Evolutionary conservation across 2,888 invertebrate species (phyloP), one percentile per base, ranked within the genome.

Genomic region (Apotomis betuletana): DNA sequence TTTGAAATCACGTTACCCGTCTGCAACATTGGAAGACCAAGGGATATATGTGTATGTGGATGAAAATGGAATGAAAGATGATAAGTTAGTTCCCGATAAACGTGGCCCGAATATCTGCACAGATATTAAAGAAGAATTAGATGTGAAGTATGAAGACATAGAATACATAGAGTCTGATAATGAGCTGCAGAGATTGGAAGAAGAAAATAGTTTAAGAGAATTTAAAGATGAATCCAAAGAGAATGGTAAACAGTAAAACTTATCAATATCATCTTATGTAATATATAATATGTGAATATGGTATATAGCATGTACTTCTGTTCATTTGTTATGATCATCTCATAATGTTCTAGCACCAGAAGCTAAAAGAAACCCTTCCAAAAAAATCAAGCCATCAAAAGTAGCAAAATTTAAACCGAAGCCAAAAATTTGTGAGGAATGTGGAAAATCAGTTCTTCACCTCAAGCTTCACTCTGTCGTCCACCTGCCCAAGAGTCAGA

Each of bases 121-220:
- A 8, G 79, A 80, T 68, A 70, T 79, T 6, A 85, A 87, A 73
- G 69, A 69, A 3, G 75, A 76, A 62, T 6, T 54, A 74, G 58
- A 70, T 69, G 49, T 52, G 27, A 75, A 76, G 27, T 69, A 73
- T 44, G 67, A 74, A 15, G 68, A 74, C 58, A 60, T 44, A 6
- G 70, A 78, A n/a, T 81, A 79, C 3, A 77, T 76, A 46, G 79
- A 82, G 36, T 87, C 90, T 0, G 91, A 91, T 41, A 85, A 91
- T 75, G 90, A 91, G 75, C 73, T 88, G 0, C 81, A 91, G 1
- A 88, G 86, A 83, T 87, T 84, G 4, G 81, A 88, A 13, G 82
- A 87, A 61, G 75, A 77, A 74, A 76, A 78, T 13, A 82, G 82
- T 69, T 79, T 84, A 83, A 87, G 88, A 79, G 80, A 77, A 78